Base-by-base conservation (phyloP, 2,113 vertebrate genomes). In the Stomatorhinus ivindoensis region DNA sequence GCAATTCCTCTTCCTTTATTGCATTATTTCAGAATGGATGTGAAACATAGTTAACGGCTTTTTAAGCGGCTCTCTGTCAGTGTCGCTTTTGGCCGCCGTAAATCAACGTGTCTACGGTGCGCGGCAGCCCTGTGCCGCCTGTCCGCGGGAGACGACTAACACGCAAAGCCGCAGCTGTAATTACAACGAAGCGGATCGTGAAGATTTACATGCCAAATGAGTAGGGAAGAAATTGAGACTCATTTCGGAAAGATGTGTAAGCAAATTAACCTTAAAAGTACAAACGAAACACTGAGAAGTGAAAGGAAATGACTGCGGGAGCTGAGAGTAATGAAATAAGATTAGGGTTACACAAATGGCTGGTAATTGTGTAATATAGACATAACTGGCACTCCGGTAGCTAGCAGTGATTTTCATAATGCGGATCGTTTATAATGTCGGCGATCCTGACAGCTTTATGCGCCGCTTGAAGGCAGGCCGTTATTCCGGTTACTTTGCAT, bases 31-130 rank as follows among this genome's bases (percentile, higher is more conserved):
- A 90, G 86, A 91, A 93, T 90, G 92, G 92, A 93, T 94, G 92
- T 93, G 93, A 93, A 95, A 94, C 90, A 93, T 93, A 92, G 92
- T 91, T 94, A 93, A 96, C 94, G 92, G 93, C 93, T 94, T 94
- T 95, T 94, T 91, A 94, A 94, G 94, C 27, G 90, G 92, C 91
- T 91, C 89, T 90, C 90, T 92, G 93, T 93, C 93, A 88, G 91
- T 47, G 92, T 90, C 89, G 69, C 90, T 95, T 94, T 91, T 89
- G 69, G 90, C 90, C 90, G 47, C 83, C 91, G 91, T 90, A 91
- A 58, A 90, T 91, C 90, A 92, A 55, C 0, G 51, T 88, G 86
- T 91, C 88, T 27, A 17, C 80, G 17, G 58, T n/a, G 8, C 53
- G 21, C 19, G 9, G 27, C n/a, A 15, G 86, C 3, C 31, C 86